Evolutionary conservation across 2,113 vertebrate genomes (phyloP), one percentile per base, ranked within the genome.

Genomic region (Microcebus ravelobensis): DNA sequence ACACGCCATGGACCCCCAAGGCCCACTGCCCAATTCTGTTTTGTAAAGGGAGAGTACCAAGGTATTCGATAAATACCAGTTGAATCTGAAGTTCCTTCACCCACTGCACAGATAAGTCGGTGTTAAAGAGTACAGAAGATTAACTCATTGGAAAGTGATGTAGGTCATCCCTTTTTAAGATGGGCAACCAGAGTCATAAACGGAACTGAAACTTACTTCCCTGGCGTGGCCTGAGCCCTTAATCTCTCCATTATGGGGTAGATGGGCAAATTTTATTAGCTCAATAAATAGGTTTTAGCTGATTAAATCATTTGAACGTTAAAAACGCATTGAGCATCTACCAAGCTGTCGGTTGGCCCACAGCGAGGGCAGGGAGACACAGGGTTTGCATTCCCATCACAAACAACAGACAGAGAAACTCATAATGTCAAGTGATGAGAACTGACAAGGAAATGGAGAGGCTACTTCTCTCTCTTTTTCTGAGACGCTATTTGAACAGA

Each of bases 341-440:
- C 55, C n/a, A 15, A 8, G 52, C 34, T 6, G 3, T 52, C 6
- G 36, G 55, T 67, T 29, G 55, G 31, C 48, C 25, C 4, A 52
- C 42, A 50, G 4, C 0, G 13, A 15, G 23, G 5, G 8, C 1
- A 1, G 2, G 39, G 45, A 77, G n/a, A 61, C 29, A 31, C 52
- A 77, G 68, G 52, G 36, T 39, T 65, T 8, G 11, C 8, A 0
- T 25, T 70, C 42, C 76, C 70, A n/a, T 13, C 34, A 15, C 17
- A 50, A 27, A 76, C 8, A 29, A 57, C 25, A 63, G 48, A 20
- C 5, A 13, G 48, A 12, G 18, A 12, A 48, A n/a, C 34, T 29
- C 0, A 34, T 11, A 3, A 31, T 0, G 1, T 0, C 5, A 1
- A 11, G 42, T 6, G 14, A 6, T 9, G 21, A 36, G 23, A 20